Base-by-base conservation (phyloP, 2,888 invertebrate species). In the Agrochola macilenta region DNA sequence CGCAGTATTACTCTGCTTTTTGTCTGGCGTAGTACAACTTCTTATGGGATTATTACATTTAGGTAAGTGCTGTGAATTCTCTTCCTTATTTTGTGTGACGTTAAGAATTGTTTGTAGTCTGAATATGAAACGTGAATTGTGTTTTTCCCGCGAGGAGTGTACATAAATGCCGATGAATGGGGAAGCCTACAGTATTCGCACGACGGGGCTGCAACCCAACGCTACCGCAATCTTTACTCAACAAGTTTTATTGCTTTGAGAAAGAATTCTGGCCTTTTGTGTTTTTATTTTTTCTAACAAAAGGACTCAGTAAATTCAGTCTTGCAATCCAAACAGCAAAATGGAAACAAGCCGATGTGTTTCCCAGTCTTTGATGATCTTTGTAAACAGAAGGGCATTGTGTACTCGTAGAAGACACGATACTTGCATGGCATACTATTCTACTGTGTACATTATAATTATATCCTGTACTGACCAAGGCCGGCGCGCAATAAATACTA, bases 1-100 rank as follows among this genome's bases (percentile, higher is more conserved):
- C 93, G 99, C 99, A 2, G 97, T 99, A 72, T 95, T 99, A 0
- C 96, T 99, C 70, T 98, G 99, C 90, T 98, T 99, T 91, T 96
- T 99, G 35, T 97, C 98, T 12, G 99, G 99, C 46, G 95, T 98
- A 61, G 97, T 99, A 81, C 98, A 99, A 92, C 93, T 99, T 66
- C 92, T 98, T 20, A 98, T 99, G 98, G 98, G 98, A 65, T 95
- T 98, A 78, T 94, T 99, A 82, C 98, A 98, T 95, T 97, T 99
- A 94, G 99, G 99, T 98, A 95, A 95, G 94, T 95, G 35, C 60
- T 63, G 8, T 49, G 54, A 71, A 58, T 60, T 65, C 0, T 69
- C 66, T 35, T 61, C 11, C 20, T 65, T 83, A 57, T 74, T 49
- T 81, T 65, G 72, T 70, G n/a, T 77, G 23, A 46, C 35, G 52